Percentiles rank a stretch among this genome's conserved stretches.
phyloP scores from a whole-genome alignment of 2,113 vertebrate genomes.

The Clarias gariepinus region DNA sequence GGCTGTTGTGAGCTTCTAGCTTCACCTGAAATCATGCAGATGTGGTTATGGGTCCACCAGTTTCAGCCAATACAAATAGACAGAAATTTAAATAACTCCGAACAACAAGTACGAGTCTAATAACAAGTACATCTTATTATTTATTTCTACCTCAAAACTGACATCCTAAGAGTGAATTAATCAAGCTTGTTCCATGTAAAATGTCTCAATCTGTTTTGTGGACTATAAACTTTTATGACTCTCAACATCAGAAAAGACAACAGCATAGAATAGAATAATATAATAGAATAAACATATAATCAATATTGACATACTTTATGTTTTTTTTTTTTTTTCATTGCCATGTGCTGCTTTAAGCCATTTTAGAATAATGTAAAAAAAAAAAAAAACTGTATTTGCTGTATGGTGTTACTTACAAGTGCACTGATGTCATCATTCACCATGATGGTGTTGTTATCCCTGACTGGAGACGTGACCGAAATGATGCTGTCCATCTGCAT shows the following conservation, averaged over 20 bases:
- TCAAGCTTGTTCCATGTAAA: neutral
- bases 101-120: neutral
- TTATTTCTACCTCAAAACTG: neutral
- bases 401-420: conserved; percentile 70
- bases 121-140: neutral
- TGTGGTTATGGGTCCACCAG: conserved; percentile 3
- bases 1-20: conserved; percentile 83
- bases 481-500: conserved; percentile 76
- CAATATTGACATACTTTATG: neutral
- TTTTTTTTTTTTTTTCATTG: too few species aligned
- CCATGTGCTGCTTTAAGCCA: neutral
- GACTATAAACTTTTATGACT: neutral
- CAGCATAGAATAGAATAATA: neutral
- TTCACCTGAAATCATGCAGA: conserved; percentile 71
- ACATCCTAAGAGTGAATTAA: neutral
- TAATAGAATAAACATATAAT: too few species aligned
- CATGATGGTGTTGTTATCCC: conserved; percentile 74
- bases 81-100: neutral
- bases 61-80: neutral
- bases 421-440: conserved; percentile 65
- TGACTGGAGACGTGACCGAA: conserved; percentile 71
- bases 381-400: neutral
- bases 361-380: neutral
- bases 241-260: neutral
- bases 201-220: neutral